Percentiles rank a stretch among this genome's conserved stretches.
Evolutionary conservation across 30 jellyfish, hydroid and myxozoan genomes (phyloP).

Genomic region (Pseudorhiza aurosa): DNA sequence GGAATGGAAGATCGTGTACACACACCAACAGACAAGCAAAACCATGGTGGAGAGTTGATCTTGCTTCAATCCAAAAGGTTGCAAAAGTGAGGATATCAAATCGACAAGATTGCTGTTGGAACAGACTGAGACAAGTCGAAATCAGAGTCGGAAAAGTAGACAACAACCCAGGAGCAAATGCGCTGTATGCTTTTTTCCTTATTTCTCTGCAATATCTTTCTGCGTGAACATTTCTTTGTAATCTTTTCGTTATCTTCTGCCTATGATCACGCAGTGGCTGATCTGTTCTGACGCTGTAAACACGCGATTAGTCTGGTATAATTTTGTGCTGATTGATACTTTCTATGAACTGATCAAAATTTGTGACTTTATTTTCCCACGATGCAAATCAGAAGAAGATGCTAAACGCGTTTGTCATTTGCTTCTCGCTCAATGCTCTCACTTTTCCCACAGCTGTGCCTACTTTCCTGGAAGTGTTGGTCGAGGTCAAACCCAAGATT

Average conservation of each 20-base stretch:
- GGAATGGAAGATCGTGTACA: slow-evolving; percentile 67
- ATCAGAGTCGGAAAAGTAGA: slow-evolving; percentile 53
- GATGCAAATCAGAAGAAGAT: too few relatives aligned
- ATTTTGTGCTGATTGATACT: too few relatives aligned
- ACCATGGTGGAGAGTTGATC: slow-evolving; percentile 78
- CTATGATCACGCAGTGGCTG: too few relatives aligned
- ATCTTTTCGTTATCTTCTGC: not conserved
- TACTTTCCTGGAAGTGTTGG: slow-evolving; percentile 40
- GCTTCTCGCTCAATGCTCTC: too few relatives aligned
- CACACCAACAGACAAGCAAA: slow-evolving; percentile 53
- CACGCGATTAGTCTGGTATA: too few relatives aligned
- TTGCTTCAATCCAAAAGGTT: slow-evolving; percentile 2
- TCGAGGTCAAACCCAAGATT: slow-evolving; percentile 42
- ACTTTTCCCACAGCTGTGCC: slow-evolving; percentile 13
- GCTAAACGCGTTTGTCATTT: too few relatives aligned
- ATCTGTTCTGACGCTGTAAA: too few relatives aligned
- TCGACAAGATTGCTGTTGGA: slow-evolving; percentile 64
- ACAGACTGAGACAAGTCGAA: slow-evolving; percentile 48
- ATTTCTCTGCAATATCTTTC: not conserved
- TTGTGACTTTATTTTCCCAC: too few relatives aligned
- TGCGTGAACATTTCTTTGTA: not conserved
- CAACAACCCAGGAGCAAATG: slow-evolving; percentile 33
- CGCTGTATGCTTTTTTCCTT: slow-evolving; percentile 16
- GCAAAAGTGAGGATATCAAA: slow-evolving; percentile 20
- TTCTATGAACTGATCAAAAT: too few relatives aligned